These are phyloP conservation scores for Hycleus phaleratus DNA, from an alignment of 1,140 invertebrate genomes.

Conservation along the genomic window DNA sequence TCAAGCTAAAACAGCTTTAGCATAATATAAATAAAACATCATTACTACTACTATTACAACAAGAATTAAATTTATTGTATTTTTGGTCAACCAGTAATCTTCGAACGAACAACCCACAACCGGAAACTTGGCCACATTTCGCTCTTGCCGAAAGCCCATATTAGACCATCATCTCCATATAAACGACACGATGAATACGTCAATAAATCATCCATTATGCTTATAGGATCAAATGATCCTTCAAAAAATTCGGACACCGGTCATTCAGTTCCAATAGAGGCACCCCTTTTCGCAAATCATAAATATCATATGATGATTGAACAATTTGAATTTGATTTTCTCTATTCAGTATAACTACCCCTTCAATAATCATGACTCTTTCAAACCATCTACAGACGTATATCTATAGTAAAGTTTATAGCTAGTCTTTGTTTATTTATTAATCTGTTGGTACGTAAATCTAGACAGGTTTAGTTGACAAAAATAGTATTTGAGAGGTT, in stretches of 20 bases:
- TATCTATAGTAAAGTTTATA: no score
- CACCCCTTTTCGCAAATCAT: no score
- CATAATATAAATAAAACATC: not conserved
- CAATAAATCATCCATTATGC: conserved; percentile 21
- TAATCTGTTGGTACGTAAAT: no score
- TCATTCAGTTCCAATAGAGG: not conserved
- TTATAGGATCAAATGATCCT: conserved; percentile 29
- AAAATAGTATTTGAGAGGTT: no score
- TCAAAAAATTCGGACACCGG: conserved; percentile 26
- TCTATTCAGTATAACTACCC: no score
- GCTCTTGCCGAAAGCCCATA: conserved; percentile 10
- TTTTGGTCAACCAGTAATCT: conserved; percentile 12
- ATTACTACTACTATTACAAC: not conserved
- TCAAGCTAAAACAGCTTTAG: no score
- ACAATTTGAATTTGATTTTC: no score
- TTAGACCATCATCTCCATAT: conserved; percentile 13
- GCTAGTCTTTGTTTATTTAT: no score
- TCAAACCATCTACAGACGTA: no score
- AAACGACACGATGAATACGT: conserved; percentile 13
- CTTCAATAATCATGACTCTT: no score
- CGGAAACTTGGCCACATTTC: conserved; percentile 16
- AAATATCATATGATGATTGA: no score
- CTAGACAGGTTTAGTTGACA: no score
- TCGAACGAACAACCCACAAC: conserved; percentile 6
- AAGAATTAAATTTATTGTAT: conserved; percentile 7